Evolutionary conservation across 2,888 invertebrate genomes (phyloP).

Genomic region (Invenusta paracnida): DNA sequence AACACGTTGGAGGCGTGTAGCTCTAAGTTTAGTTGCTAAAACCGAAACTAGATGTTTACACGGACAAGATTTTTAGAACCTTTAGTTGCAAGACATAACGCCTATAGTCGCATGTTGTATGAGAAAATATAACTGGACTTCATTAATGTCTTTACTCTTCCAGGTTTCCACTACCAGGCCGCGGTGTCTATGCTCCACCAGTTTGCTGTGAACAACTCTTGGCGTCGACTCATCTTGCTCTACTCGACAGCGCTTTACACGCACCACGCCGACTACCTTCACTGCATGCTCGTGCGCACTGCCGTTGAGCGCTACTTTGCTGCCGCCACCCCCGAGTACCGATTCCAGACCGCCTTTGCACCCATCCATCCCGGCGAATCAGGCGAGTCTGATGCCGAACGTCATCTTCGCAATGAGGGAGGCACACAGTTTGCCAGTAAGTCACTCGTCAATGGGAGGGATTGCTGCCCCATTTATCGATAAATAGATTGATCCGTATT

Average conservation of each 20-base stretch:
- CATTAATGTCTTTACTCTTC: too few relatives aligned
- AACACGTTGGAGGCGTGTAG: too few relatives aligned
- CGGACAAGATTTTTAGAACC: too few relatives aligned
- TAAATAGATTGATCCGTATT: too few relatives aligned
- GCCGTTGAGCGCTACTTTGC: not conserved
- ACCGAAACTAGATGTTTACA: too few relatives aligned
- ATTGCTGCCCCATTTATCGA: too few relatives aligned
- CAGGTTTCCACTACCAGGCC: conserved; percentile 6
- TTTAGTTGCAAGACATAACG: too few relatives aligned
- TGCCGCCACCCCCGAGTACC: not conserved
- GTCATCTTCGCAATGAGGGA: not conserved
- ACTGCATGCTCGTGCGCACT: not conserved
- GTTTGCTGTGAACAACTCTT: not conserved
- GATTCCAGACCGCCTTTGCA: not conserved
- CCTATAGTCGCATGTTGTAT: too few relatives aligned
- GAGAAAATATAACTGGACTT: too few relatives aligned
- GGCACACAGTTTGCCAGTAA: not conserved
- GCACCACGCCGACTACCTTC: conserved; percentile 5
- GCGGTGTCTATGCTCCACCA: not conserved
- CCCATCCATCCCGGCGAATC: not conserved
- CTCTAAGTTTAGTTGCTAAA: too few relatives aligned
- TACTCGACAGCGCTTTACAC: not conserved
- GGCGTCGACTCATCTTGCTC: not conserved
- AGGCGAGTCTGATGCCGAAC: not conserved
- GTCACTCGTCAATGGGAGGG: too few relatives aligned